phyloP scores from a whole-genome alignment of 2,797 vertebrate species.

The Mormyrus hasselquistii region DNA sequence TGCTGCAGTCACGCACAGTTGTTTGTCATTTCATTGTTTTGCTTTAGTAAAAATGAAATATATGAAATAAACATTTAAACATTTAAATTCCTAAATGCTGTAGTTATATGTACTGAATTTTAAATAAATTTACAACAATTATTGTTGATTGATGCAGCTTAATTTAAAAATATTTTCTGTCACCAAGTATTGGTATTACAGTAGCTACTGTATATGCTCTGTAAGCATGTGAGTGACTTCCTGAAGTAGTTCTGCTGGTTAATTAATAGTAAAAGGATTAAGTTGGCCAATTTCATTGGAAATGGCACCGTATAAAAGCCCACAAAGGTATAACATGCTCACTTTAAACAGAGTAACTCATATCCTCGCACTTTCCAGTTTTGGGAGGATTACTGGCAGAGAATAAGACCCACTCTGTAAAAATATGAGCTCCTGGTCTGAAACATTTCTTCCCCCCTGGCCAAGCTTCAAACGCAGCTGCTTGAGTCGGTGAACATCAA shows the following conservation, averaged over 20 bases:
- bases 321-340: background rate
- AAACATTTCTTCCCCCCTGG: background rate
- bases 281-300: background rate
- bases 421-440: background rate
- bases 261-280: background rate
- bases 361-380: background rate
- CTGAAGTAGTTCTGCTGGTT: background rate
- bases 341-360: background rate
- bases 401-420: background rate
- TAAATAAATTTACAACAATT: background rate
- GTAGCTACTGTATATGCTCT: background rate
- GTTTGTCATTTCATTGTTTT: background rate
- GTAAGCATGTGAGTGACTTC: background rate
- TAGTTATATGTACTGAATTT: background rate
- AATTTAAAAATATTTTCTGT: background rate
- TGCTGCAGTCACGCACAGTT: background rate
- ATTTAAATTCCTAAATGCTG: background rate
- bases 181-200: background rate
- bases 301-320: background rate
- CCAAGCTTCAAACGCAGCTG: conserved; percentile 4
- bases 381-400: background rate
- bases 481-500: background rate
- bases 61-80: background rate
- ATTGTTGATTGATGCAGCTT: background rate
- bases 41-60: background rate